A percentile compares a stretch with the other conserved stretches of the same genome.
These are phyloP conservation scores for Melanotaenia parkinsoni DNA, from an alignment of 2,797 vertebrate species.

Conservation along the genomic window DNA sequence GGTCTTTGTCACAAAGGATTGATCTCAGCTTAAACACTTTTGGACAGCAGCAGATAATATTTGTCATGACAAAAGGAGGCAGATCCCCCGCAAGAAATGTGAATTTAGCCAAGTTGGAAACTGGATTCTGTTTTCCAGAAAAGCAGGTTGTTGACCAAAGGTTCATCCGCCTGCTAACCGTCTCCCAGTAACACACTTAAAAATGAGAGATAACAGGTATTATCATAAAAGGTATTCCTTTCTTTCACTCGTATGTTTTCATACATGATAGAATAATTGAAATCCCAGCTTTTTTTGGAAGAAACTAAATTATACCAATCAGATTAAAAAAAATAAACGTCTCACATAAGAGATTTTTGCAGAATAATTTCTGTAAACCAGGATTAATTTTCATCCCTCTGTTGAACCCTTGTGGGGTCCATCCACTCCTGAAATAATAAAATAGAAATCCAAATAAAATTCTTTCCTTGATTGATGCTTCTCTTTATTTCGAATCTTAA, in stretches of 20 bases:
- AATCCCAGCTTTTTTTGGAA: conserved; percentile 16
- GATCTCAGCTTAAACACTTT: conserved; percentile 46
- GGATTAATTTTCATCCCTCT: neutral
- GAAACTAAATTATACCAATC: conserved; percentile 15
- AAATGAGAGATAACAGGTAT: too few species aligned
- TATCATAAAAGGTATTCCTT: conserved; percentile 9
- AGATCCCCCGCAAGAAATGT: conserved; percentile 53
- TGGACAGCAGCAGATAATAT: conserved; percentile 39
- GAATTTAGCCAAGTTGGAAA: conserved; percentile 48
- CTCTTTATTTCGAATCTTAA: neutral
- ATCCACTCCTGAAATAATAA: neutral
- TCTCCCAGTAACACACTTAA: neutral
- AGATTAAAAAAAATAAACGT: conserved; percentile 45
- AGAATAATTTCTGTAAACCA: neutral
- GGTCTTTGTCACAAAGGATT: conserved; percentile 22
- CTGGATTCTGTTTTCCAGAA: conserved; percentile 1
- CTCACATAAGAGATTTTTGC: conserved; percentile 5
- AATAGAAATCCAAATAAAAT: neutral
- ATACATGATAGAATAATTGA: conserved; percentile 7
- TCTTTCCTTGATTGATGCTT: neutral
- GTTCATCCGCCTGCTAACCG: conserved; percentile 18
- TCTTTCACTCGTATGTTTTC: neutral
- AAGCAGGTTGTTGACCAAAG: conserved; percentile 23
- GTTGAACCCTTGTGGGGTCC: too few species aligned
- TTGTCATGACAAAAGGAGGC: conserved; percentile 62